Conservation (phyloP, 1,140 invertebrate genomes). For the Platyura marginata region DNA sequence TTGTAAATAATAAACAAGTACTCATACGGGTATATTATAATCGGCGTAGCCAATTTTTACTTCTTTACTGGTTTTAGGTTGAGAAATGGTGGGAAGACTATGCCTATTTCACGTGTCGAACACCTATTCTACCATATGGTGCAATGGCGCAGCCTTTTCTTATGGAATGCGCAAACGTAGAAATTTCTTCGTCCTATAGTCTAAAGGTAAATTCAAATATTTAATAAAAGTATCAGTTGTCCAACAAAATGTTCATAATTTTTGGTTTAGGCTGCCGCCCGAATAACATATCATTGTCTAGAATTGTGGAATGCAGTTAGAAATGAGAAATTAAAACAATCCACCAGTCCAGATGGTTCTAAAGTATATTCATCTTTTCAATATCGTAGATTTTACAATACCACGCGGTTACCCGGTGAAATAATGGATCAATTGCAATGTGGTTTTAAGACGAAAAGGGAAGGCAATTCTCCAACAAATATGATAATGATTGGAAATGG, state of each 20-base stretch:
- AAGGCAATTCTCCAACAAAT: constrained; percentile 17
- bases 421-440: constrained; percentile 30
- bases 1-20: too few species aligned
- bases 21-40: too few species aligned
- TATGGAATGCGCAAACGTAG: constrained; percentile 11
- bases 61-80: too few species aligned
- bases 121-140: constrained; percentile 36
- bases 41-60: too few species aligned
- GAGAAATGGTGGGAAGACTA: constrained; percentile 56
- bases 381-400: constrained; percentile 48
- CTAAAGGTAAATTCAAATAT: constrained; percentile 10
- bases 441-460: constrained; percentile 17
- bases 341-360: constrained; percentile 33
- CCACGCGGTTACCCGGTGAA: constrained; percentile 42
- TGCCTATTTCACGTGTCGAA: constrained; percentile 42
- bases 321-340: constrained; percentile 33
- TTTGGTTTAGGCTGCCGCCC: constrained; percentile 7
- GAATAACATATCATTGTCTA: constrained; percentile 15
- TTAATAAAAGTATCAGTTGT: constrained; percentile 3
- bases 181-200: constrained; percentile 14
- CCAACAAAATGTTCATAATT: neutral
- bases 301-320: constrained; percentile 22
- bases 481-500: constrained; percentile 36
- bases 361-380: constrained; percentile 27
- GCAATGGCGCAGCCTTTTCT: constrained; percentile 20